These are phyloP conservation scores for Lithobius niger DNA, from an alignment of 1,140 invertebrate species.

Conservation along the genomic window DNA sequence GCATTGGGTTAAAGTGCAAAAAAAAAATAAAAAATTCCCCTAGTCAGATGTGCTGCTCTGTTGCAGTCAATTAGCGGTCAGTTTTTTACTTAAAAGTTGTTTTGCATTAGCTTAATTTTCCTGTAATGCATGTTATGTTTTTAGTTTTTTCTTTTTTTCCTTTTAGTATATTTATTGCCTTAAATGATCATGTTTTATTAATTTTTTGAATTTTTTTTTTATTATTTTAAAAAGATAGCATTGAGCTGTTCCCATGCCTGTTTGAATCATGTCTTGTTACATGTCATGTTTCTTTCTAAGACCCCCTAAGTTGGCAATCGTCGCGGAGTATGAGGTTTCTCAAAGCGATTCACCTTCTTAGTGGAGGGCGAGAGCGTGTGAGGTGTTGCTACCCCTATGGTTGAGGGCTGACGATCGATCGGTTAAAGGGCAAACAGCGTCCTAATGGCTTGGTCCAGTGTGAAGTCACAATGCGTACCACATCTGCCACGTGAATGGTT, in stretches of 20 bases:
- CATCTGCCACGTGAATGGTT: not conserved
- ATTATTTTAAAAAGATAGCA: not conserved
- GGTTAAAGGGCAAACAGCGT: slow-evolving; percentile 6
- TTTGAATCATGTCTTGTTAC: not conserved
- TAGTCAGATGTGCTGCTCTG: too few species aligned
- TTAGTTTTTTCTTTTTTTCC: slow-evolving; percentile 2
- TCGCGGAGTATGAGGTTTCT: slow-evolving; percentile 8
- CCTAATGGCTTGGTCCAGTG: slow-evolving; percentile 5
- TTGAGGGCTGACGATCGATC: not conserved
- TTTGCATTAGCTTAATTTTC: not conserved
- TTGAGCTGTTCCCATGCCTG: slow-evolving; percentile 5
- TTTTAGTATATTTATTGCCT: slow-evolving; percentile 18
- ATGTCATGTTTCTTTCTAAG: slow-evolving; percentile 11
- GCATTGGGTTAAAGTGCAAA: too few species aligned
- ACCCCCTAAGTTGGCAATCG: slow-evolving; percentile 8
- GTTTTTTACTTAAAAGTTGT: too few species aligned
- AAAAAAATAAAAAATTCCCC: too few species aligned
- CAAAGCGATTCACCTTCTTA: slow-evolving; percentile 4
- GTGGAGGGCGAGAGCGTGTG: slow-evolving; percentile 8
- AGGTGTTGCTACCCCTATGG: slow-evolving; percentile 4
- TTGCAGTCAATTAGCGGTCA: too few species aligned
- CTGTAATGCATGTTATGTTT: not conserved
- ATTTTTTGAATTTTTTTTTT: slow-evolving; percentile 14
- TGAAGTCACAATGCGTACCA: not conserved
- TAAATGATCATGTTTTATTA: slow-evolving; percentile 6